Percentiles rank a stretch among this genome's conserved stretches.
Evolutionary conservation across 2,113 vertebrate species (phyloP).

Genomic region (Rostratula benghalensis): DNA sequence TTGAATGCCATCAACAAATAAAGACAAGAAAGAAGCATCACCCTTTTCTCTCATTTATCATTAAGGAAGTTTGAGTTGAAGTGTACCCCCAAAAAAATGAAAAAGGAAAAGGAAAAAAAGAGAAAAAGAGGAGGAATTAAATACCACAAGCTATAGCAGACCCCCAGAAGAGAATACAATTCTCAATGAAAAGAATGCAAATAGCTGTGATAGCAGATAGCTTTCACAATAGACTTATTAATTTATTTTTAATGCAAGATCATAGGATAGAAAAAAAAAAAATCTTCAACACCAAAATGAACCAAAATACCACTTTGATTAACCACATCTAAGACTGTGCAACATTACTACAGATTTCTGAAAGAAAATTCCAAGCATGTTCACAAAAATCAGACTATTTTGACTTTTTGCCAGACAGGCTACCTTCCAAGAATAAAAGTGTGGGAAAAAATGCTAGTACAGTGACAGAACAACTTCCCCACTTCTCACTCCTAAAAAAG

Average conservation of each 20-base stretch:
- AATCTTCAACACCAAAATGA: not conserved
- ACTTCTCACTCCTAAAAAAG: constrained; percentile 31
- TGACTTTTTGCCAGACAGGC: constrained; percentile 61
- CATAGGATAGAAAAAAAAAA: not conserved
- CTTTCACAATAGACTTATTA: not conserved
- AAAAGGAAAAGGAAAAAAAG: not conserved
- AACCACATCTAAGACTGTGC: not conserved
- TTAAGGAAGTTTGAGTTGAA: not conserved
- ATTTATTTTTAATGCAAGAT: constrained; percentile 18
- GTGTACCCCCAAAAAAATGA: not conserved
- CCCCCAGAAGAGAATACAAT: not conserved
- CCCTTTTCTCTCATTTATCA: not conserved
- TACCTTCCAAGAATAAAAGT: constrained; percentile 64
- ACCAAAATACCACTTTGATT: constrained; percentile 1
- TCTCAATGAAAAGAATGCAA: constrained; percentile 8
- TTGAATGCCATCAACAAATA: not conserved
- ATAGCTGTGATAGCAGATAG: not conserved
- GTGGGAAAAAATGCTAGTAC: constrained; percentile 45
- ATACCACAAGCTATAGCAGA: not conserved
- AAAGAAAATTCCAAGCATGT: constrained; percentile 47
- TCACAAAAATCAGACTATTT: constrained; percentile 51
- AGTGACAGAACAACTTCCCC: constrained; percentile 23
- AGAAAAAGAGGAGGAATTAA: not conserved
- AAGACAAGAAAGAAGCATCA: not conserved
- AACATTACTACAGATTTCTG: constrained; percentile 15